phyloP scores from a whole-genome alignment of 2,113 vertebrate species.

The Erythrocebus patas region DNA sequence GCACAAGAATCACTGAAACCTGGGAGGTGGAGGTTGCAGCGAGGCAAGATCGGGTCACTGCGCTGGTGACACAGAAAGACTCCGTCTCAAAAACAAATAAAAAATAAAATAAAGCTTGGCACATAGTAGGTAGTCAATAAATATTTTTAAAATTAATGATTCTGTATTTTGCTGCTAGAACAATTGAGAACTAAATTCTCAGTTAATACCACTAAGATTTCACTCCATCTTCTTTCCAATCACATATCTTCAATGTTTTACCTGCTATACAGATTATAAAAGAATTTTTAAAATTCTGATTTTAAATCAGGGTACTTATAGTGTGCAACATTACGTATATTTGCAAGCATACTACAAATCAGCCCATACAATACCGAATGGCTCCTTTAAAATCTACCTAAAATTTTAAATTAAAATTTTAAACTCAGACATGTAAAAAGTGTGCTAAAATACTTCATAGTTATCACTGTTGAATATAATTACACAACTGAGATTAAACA shows the following conservation, averaged over 20 bases:
- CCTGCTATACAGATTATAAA: not conserved
- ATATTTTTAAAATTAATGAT: not conserved
- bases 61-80: too few species aligned
- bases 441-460: not conserved
- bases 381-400: not conserved
- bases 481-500: not conserved
- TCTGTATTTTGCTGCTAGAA: not conserved
- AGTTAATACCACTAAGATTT: not conserved
- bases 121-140: not conserved
- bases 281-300: not conserved
- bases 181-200: not conserved
- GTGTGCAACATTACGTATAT: not conserved
- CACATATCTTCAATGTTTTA: not conserved
- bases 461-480: not conserved
- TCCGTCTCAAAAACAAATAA: too few species aligned
- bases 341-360: not conserved
- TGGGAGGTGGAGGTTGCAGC: too few species aligned
- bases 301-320: slow-evolving; percentile 23
- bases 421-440: not conserved
- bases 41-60: too few species aligned
- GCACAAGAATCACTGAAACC: too few species aligned
- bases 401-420: not conserved
- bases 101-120: not conserved
- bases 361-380: not conserved
- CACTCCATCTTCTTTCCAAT: not conserved